phyloP scores from a whole-genome alignment of 2,888 invertebrate species.

The Calliphora vomitoria region DNA sequence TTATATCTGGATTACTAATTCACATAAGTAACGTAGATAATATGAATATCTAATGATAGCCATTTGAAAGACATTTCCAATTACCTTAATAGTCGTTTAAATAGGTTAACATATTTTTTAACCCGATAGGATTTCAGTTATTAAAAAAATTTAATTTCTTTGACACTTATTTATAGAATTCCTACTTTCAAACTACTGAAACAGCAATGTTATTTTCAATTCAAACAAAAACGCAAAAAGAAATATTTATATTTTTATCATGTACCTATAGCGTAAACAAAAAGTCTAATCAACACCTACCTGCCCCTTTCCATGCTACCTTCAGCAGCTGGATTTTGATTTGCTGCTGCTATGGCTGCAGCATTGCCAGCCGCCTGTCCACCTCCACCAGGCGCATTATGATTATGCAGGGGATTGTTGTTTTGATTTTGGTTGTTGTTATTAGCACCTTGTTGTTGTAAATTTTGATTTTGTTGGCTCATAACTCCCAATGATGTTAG shows the following conservation, averaged over 20 bases:
- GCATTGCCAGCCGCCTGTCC: constrained; percentile 73
- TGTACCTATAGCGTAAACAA: background rate
- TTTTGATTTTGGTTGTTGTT: constrained; percentile 81
- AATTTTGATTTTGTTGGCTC: constrained; percentile 74
- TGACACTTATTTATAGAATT: background rate
- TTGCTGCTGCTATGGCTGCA: constrained; percentile 72
- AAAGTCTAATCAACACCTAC: constrained; percentile 71
- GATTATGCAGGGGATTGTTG: constrained; percentile 72
- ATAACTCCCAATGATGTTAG: constrained; percentile 78
- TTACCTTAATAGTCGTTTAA: no score
- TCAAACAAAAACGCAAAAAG: constrained; percentile 22
- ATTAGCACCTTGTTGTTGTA: constrained; percentile 75
- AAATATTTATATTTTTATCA: constrained; percentile 13
- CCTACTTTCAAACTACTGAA: background rate
- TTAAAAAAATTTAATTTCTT: no score
- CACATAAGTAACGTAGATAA: no score
- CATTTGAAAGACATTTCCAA: no score
- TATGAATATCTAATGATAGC: no score
- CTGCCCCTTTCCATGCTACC: constrained; percentile 83
- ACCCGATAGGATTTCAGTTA: no score
- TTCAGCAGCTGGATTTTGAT: constrained; percentile 83
- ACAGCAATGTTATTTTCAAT: background rate
- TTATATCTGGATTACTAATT: no score
- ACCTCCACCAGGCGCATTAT: constrained; percentile 68
- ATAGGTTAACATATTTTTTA: no score